These are phyloP conservation scores for Lontra canadensis DNA, from an alignment of 2,113 vertebrate genomes.

Conservation along the genomic window DNA sequence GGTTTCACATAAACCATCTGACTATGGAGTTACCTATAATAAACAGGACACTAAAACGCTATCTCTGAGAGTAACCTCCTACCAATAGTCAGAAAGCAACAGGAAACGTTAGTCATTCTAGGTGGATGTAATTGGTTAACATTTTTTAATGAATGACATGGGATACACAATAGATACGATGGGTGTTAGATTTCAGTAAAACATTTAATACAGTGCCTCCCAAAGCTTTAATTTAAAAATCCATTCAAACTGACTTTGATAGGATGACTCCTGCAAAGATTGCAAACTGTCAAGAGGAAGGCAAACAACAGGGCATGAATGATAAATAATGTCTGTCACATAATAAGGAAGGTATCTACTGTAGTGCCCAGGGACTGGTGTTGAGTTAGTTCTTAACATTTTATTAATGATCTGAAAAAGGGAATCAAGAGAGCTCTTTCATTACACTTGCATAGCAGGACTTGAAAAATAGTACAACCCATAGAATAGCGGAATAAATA, in stretches of 20 bases:
- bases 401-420: conserved; percentile 43
- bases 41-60: neutral
- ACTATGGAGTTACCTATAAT: neutral
- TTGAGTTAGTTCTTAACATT: conserved; percentile 37
- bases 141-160: conserved; percentile 62
- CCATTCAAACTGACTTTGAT: conserved; percentile 69
- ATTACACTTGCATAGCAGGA: neutral
- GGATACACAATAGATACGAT: conserved; percentile 52
- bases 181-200: conserved; percentile 53
- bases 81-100: neutral
- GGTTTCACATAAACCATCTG: neutral
- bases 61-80: neutral
- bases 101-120: neutral
- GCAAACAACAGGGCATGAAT: conserved; percentile 32
- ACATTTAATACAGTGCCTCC: conserved; percentile 46
- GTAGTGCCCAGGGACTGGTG: neutral
- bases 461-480: neutral
- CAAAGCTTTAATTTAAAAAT: conserved; percentile 73
- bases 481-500: neutral
- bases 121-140: conserved; percentile 49
- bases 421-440: neutral
- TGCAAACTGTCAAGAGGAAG: conserved; percentile 51
- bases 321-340: conserved; percentile 24
- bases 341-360: neutral
- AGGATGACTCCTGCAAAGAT: conserved; percentile 22